phyloP scores from a whole-genome alignment of 1,140 invertebrate species.

The Drosophila fuyamai region DNA sequence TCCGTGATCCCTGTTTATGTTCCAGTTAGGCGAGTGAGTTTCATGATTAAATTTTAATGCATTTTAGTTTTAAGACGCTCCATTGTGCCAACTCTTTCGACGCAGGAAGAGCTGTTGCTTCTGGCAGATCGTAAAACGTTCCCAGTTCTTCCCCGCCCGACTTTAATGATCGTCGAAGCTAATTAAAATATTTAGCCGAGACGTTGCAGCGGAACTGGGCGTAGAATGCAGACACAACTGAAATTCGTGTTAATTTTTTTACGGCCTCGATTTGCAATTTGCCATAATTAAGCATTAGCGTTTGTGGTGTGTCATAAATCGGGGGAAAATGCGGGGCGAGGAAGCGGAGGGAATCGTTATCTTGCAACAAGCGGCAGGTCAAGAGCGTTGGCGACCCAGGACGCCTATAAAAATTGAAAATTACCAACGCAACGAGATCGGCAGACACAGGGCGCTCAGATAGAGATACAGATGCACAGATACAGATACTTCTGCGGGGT shows the following conservation, averaged over 20 bases:
- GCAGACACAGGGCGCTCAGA: background rate
- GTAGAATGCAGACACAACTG: conserved; percentile 32
- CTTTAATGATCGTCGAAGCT: conserved; percentile 68
- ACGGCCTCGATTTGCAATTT: conserved; percentile 71
- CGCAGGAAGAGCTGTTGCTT: conserved; percentile 50
- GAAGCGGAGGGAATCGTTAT: conserved; percentile 28
- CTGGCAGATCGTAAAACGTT: conserved; percentile 73
- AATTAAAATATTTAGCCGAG: conserved; percentile 79
- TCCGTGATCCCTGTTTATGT: conserved; percentile 56
- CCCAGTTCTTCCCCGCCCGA: conserved; percentile 36
- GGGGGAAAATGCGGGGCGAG: background rate
- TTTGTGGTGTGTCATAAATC: conserved; percentile 46
- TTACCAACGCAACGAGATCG: conserved; percentile 57
- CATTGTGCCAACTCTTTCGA: conserved; percentile 57
- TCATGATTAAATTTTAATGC: conserved; percentile 65
- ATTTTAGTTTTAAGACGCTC: conserved; percentile 65
- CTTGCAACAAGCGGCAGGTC: conserved; percentile 38
- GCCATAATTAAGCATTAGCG: conserved; percentile 80
- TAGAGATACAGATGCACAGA: conserved; percentile 21
- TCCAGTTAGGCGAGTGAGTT: conserved; percentile 41
- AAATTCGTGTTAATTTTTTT: conserved; percentile 77
- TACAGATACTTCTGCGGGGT: conserved; percentile 16
- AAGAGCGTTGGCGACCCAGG: conserved; percentile 62
- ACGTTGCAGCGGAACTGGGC: conserved; percentile 29
- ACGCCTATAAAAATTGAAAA: conserved; percentile 73